These are phyloP conservation scores for Oreochromis niloticus DNA, from an alignment of 2,113 vertebrate species.

Conservation along the genomic window DNA sequence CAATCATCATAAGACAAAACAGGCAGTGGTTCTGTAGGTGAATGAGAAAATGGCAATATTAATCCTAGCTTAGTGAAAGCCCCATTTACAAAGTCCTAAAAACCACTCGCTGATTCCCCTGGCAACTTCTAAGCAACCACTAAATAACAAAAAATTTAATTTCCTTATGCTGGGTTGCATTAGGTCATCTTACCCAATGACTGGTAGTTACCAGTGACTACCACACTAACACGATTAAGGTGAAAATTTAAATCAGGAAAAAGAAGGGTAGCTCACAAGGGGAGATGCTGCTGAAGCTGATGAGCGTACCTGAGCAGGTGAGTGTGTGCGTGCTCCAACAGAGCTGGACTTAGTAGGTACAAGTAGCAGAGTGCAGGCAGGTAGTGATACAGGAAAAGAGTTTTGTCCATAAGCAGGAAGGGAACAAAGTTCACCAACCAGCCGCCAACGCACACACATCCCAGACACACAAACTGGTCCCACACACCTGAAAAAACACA, in stretches of 20 bases:
- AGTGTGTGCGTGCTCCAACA: slow-evolving; percentile 56
- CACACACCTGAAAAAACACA: slow-evolving; percentile 69
- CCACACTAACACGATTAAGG: background rate
- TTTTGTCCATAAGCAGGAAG: slow-evolving; percentile 68
- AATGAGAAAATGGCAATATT: background rate
- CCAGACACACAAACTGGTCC: slow-evolving; percentile 64
- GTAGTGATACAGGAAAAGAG: slow-evolving; percentile 69
- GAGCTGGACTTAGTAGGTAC: slow-evolving; percentile 49
- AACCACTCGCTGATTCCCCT: background rate
- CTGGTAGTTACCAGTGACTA: background rate
- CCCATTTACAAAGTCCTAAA: background rate
- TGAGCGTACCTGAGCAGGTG: slow-evolving; percentile 64
- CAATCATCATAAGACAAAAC: background rate
- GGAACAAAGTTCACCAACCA: slow-evolving; percentile 59
- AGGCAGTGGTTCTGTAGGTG: background rate
- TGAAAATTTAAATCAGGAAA: background rate
- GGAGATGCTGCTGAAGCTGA: background rate
- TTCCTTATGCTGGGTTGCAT: background rate
- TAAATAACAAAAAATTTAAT: background rate
- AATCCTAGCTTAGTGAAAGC: background rate
- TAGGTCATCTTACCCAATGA: background rate
- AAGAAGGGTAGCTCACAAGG: background rate
- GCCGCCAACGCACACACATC: slow-evolving; percentile 74
- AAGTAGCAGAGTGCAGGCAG: slow-evolving; percentile 75
- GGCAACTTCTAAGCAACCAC: background rate